Evolutionary conservation across 2,888 invertebrate species (phyloP).

Genomic region (Sarcophaga subvicina): DNA sequence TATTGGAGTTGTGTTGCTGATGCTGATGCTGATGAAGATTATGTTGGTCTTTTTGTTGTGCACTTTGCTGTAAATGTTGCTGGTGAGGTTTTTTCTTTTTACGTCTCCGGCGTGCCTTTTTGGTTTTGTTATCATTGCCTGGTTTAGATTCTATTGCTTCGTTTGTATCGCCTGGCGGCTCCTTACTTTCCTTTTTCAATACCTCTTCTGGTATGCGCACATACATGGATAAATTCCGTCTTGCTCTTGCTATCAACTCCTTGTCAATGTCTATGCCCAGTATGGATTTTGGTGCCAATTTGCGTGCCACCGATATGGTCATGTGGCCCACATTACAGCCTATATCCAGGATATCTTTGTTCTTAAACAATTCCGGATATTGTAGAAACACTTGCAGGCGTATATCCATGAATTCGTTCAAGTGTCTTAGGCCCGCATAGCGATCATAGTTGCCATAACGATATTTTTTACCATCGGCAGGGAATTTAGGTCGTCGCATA

Average conservation of each 20-base stretch:
- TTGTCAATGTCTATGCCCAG: slow-evolving; percentile 97
- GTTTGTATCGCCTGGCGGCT: neutral
- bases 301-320: slow-evolving; percentile 93
- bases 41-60: slow-evolving; percentile 19
- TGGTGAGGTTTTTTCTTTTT: slow-evolving; percentile 56
- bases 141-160: slow-evolving; percentile 24
- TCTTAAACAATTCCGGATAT: slow-evolving; percentile 91
- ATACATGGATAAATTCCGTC: slow-evolving; percentile 79
- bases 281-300: slow-evolving; percentile 92
- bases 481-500: slow-evolving; percentile 83
- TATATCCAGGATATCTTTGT: slow-evolving; percentile 96
- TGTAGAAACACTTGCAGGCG: slow-evolving; percentile 91
- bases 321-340: slow-evolving; percentile 99
- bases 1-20: slow-evolving; percentile 46
- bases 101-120: slow-evolving; percentile 36
- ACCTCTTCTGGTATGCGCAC: slow-evolving; percentile 77
- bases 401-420: slow-evolving; percentile 90
- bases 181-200: slow-evolving; percentile 45
- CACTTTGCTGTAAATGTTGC: slow-evolving; percentile 27
- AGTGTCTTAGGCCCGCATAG: slow-evolving; percentile 97
- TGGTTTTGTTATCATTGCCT: neutral
- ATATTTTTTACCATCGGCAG: slow-evolving; percentile 90
- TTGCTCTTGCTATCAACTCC: slow-evolving; percentile 87
- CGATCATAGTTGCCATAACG: slow-evolving; percentile 98
- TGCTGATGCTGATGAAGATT: slow-evolving; percentile 56